Evolutionary conservation across 2,888 invertebrate genomes (phyloP).

Genomic region (Gortyna flavago): DNA sequence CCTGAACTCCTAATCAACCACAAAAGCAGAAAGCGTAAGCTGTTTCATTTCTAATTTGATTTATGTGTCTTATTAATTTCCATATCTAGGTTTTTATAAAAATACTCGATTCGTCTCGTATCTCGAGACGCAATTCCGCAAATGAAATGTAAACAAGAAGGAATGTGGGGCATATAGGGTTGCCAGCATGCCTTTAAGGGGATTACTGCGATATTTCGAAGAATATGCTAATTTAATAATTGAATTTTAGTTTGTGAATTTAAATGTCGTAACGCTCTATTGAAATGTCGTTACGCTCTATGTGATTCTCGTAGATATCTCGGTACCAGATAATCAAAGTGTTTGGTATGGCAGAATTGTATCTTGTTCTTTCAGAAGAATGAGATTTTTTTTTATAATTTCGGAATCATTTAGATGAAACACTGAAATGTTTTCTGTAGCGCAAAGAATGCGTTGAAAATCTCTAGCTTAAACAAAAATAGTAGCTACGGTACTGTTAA

Average conservation of each 20-base stretch:
- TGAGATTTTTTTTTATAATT: no score
- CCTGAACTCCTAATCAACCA: background rate
- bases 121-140: slow-evolving; percentile 74
- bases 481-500: no score
- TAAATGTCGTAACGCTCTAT: background rate
- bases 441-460: no score
- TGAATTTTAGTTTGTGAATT: no score
- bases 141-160: slow-evolving; percentile 83
- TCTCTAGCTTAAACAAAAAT: no score
- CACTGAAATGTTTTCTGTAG: no score
- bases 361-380: no score
- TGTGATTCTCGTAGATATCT: background rate
- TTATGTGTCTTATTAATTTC: slow-evolving; percentile 50
- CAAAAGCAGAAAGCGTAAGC: background rate
- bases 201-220: slow-evolving; percentile 24
- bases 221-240: slow-evolving; percentile 12
- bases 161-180: slow-evolving; percentile 70
- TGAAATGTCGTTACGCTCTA: no score
- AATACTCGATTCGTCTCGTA: slow-evolving; percentile 33
- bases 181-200: slow-evolving; percentile 15
- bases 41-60: slow-evolving; percentile 7
- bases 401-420: no score
- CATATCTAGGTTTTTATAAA: slow-evolving; percentile 39
- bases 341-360: no score
- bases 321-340: no score